phyloP scores from a whole-genome alignment of 2,113 vertebrate species.

The Barnardius zonarius region DNA sequence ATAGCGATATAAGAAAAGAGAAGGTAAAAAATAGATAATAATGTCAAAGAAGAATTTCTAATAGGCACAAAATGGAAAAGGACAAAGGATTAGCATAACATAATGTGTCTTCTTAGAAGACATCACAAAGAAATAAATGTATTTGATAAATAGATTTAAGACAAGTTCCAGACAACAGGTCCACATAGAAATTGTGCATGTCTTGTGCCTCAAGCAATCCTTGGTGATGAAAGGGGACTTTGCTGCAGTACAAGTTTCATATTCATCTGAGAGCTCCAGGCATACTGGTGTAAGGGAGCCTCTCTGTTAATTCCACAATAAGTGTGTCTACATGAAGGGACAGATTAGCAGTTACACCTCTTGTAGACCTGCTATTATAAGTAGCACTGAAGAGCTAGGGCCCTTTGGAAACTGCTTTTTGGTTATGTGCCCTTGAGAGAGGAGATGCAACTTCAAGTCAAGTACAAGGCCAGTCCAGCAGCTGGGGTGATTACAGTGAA shows the following conservation, averaged over 20 bases:
- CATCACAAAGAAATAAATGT: not conserved
- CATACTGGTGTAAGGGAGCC: not conserved
- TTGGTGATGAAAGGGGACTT: not conserved
- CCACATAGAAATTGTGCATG: not conserved
- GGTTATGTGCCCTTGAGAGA: not conserved
- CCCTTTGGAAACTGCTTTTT: not conserved
- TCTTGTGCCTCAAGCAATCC: not conserved
- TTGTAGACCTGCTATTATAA: not conserved
- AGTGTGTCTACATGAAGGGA: not conserved
- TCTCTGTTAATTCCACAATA: not conserved
- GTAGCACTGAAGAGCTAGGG: not conserved
- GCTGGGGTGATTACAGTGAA: not conserved
- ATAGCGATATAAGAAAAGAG: not conserved
- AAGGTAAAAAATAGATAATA: not conserved
- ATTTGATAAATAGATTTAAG: not conserved
- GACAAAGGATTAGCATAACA: not conserved
- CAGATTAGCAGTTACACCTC: not conserved
- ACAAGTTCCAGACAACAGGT: not conserved
- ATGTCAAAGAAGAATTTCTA: not conserved
- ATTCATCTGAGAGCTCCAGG: not conserved
- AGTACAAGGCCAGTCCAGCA: not conserved
- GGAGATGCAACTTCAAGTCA: not conserved
- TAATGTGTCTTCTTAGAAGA: not conserved
- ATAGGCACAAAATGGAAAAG: not conserved
- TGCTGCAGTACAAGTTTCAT: not conserved